phyloP scores from a whole-genome alignment of 2,888 invertebrate species.

The Sinopyrophorus schimmeli region DNA sequence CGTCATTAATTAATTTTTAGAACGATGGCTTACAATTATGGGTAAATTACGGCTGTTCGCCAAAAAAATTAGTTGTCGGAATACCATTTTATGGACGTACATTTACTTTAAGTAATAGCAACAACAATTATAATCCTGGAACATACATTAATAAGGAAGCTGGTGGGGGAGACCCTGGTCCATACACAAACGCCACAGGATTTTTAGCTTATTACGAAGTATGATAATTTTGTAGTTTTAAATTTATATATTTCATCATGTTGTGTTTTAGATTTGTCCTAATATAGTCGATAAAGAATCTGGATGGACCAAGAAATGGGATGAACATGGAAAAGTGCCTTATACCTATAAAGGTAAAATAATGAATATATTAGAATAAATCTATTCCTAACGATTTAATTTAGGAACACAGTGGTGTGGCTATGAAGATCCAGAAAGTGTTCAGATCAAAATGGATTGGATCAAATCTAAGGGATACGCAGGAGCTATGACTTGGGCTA shows the following conservation, averaged over 20 bases:
- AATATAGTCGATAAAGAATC: constrained; percentile 69
- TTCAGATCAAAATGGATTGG: constrained; percentile 89
- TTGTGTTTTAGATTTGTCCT: constrained; percentile 70
- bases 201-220: constrained; percentile 87
- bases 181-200: constrained; percentile 84
- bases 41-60: constrained; percentile 87
- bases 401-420: constrained; percentile 84
- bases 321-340: constrained; percentile 79
- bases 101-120: constrained; percentile 79
- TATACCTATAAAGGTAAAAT: constrained; percentile 75
- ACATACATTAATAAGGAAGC: constrained; percentile 91
- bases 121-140: constrained; percentile 80
- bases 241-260: constrained; percentile 9
- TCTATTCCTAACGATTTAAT: neutral
- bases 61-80: constrained; percentile 85
- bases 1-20: constrained; percentile 63
- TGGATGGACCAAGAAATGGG: constrained; percentile 85
- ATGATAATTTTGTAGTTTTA: constrained; percentile 21
- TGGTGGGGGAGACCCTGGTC: constrained; percentile 83
- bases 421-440: constrained; percentile 79
- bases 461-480: constrained; percentile 80
- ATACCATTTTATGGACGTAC: constrained; percentile 89
- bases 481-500: constrained; percentile 92
- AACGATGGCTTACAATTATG: constrained; percentile 85
- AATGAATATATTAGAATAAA: neutral